Percentiles rank a stretch among this genome's conserved stretches.
phyloP scores from a whole-genome alignment of 2,888 invertebrate species.

The Thysanoteuthis rhombus region DNA sequence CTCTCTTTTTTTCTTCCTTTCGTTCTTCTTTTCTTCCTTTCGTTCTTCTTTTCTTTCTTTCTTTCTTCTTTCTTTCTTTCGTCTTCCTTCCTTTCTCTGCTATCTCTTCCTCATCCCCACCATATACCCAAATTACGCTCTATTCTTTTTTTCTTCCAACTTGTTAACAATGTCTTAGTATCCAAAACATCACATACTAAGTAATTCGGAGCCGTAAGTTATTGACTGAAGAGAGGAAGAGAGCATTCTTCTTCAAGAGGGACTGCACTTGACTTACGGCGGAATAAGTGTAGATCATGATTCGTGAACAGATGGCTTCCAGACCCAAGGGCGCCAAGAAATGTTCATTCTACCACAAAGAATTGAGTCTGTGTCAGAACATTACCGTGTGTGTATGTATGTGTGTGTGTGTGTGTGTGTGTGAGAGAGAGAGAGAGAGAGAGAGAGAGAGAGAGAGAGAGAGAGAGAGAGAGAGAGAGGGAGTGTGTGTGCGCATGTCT shows the following conservation, averaged over 20 bases:
- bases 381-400: background rate
- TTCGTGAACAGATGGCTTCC: background rate
- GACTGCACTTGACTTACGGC: background rate
- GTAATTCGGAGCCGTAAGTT: background rate
- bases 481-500: background rate
- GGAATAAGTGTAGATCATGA: background rate
- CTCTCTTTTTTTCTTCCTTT: background rate
- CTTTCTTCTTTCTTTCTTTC: background rate
- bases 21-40: background rate
- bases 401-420: background rate
- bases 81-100: background rate
- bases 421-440: no score
- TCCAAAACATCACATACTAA: background rate
- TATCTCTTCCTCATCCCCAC: no score
- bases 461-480: background rate
- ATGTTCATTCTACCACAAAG: background rate
- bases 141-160: background rate
- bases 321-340: background rate
- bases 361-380: background rate
- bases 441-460: background rate
- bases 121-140: background rate
- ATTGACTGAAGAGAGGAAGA: background rate
- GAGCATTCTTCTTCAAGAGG: background rate
- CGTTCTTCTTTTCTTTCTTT: background rate
- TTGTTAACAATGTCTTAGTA: background rate